Evolutionary conservation across 2,888 invertebrate species (phyloP).

Genomic region (Folsomia manolachei): DNA sequence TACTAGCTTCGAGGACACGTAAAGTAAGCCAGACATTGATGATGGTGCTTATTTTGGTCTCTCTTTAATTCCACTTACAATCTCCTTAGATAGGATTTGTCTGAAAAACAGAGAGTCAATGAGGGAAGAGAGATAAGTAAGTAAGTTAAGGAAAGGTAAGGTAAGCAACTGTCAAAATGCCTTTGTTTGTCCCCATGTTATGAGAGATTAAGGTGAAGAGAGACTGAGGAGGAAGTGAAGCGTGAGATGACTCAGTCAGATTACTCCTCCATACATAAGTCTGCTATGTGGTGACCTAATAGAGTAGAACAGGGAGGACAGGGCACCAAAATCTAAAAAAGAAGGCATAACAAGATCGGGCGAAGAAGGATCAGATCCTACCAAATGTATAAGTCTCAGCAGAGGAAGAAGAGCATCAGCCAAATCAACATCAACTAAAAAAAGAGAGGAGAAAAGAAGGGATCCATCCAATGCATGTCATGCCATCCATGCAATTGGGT

Average conservation of each 20-base stretch:
- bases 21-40: too few relatives aligned
- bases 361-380: too few relatives aligned
- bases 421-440: not conserved
- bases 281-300: not conserved
- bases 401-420: not conserved
- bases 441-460: not conserved
- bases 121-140: not conserved
- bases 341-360: too few relatives aligned
- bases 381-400: too few relatives aligned
- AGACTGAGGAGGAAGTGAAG: constrained; percentile 1
- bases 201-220: not conserved
- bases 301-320: too few relatives aligned
- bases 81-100: not conserved
- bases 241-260: not conserved
- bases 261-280: not conserved
- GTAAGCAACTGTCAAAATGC: not conserved
- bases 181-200: not conserved
- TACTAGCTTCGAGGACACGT: too few relatives aligned
- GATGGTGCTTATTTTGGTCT: not conserved
- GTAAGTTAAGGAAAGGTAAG: too few relatives aligned
- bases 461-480: too few relatives aligned
- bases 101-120: too few relatives aligned
- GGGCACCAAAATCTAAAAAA: too few relatives aligned
- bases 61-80: not conserved
- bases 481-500: too few relatives aligned